Percentiles rank a stretch among this genome's conserved stretches.
phyloP scores from a whole-genome alignment of 2,113 vertebrate species.

The Agapornis roseicollis region DNA sequence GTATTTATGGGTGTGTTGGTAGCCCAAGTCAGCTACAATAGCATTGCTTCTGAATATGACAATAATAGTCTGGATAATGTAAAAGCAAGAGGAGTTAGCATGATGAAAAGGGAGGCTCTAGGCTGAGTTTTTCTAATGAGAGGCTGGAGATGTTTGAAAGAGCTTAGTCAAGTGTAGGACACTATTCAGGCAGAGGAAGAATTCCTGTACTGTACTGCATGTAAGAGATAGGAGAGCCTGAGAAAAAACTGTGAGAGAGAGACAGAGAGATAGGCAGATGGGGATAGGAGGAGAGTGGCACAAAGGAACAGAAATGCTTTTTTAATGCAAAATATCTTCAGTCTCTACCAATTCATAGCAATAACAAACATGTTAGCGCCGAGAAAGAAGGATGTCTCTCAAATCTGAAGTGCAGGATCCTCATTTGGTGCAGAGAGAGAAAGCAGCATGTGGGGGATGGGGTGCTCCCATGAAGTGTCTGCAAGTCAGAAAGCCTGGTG shows the following conservation, averaged over 20 bases:
- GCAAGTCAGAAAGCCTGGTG: background rate
- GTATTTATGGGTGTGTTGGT: background rate
- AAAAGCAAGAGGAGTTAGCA: background rate
- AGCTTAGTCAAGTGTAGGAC: conserved; percentile 13
- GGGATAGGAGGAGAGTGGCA: background rate
- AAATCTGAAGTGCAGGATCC: background rate
- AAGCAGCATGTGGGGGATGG: background rate
- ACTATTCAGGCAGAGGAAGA: background rate
- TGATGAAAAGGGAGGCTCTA: background rate
- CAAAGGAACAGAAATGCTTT: conserved; percentile 29
- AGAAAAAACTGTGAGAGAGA: background rate
- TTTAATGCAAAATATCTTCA: background rate
- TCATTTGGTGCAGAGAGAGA: background rate
- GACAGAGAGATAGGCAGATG: accelerated
- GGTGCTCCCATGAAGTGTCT: background rate
- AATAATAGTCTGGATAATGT: background rate
- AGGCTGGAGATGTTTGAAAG: background rate
- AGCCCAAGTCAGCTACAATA: background rate
- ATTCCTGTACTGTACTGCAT: background rate
- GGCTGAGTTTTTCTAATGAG: conserved; percentile 24
- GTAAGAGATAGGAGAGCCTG: background rate
- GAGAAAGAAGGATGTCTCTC: background rate
- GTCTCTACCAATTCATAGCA: background rate
- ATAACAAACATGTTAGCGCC: conserved; percentile 5
- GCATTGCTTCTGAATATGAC: background rate